Base-by-base conservation (phyloP, 2,113 vertebrate species). In the Carassius auratus region DNA sequence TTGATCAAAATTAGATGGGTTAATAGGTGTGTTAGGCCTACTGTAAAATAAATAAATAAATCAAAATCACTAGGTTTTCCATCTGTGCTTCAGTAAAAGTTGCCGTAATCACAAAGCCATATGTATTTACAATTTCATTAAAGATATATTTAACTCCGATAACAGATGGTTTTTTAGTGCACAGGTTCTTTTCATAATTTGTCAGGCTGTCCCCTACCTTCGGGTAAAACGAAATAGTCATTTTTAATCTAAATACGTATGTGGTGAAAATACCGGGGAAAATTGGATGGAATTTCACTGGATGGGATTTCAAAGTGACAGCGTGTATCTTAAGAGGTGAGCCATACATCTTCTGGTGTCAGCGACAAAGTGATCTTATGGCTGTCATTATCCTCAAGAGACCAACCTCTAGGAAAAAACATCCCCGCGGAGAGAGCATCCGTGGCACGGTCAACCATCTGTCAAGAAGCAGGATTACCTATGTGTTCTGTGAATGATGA, bases 281-380 rank as follows among this genome's bases (percentile, higher is more conserved):
- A 81, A 59, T 59, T 59, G 52, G 52, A 78, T 36, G 7, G 30
- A 36, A 68, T 48, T 68, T 42, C 62, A 7, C 42, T 48, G 23
- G 13, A 68, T 45, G 13, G 4, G 62, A 81, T 68, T 81, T 68
- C 79, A 69, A 57, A 78, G 42, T 45, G 78, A 81, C 78, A 66
- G 38, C 78, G 26, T 26, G 61, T 57, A 12, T 78, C 52, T 57
- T 78, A 78, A 55, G 12, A 21, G 80, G 23, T 21, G 62, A 12
- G 79, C 62, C 23, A 82, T 82, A 57, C 7, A 50, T 82, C 48
- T 36, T 69, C 14, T 82, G 10, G 55, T 82, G 80, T 82, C 80
- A 82, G 80, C 71, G 26, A 82, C 64, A 69, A 71, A 82, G 80
- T 19, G 26, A 55, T 71, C 45, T 38, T 55, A 14, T 30, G 9